Percentiles rank a stretch among this genome's conserved stretches.
phyloP scores from a whole-genome alignment of 2,113 vertebrate species.

The Murina feae region DNA sequence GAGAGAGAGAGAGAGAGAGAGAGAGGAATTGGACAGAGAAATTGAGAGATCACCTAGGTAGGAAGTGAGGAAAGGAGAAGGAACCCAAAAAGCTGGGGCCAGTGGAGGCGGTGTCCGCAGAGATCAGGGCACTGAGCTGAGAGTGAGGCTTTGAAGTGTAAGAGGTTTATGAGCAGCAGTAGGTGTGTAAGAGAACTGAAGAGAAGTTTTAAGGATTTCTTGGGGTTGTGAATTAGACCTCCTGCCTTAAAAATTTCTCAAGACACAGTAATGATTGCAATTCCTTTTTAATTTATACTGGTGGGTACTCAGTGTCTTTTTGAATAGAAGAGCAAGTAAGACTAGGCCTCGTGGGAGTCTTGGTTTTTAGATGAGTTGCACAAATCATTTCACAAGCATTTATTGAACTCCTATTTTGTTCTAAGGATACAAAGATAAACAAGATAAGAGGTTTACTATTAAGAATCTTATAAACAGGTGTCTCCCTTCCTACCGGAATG shows the following conservation, averaged over 20 bases:
- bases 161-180: not conserved
- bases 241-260: not conserved
- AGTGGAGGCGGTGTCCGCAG: not conserved
- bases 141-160: not conserved
- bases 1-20: not conserved
- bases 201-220: not conserved
- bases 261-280: not conserved
- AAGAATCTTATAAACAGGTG: not conserved
- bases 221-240: not conserved
- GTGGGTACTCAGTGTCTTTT: not conserved
- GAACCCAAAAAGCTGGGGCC: not conserved
- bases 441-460: not conserved
- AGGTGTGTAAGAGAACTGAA: not conserved
- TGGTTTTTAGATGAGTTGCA: not conserved
- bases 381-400: constrained; percentile 20
- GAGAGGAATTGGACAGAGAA: not conserved
- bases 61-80: not conserved
- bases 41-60: not conserved
- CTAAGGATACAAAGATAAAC: not conserved
- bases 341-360: not conserved
- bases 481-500: not conserved
- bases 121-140: not conserved
- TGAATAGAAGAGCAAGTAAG: not conserved
- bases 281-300: not conserved
- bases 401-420: not conserved